Base-by-base conservation (phyloP, 1,140 invertebrate genomes). In the Notospermus geniculatus region DNA sequence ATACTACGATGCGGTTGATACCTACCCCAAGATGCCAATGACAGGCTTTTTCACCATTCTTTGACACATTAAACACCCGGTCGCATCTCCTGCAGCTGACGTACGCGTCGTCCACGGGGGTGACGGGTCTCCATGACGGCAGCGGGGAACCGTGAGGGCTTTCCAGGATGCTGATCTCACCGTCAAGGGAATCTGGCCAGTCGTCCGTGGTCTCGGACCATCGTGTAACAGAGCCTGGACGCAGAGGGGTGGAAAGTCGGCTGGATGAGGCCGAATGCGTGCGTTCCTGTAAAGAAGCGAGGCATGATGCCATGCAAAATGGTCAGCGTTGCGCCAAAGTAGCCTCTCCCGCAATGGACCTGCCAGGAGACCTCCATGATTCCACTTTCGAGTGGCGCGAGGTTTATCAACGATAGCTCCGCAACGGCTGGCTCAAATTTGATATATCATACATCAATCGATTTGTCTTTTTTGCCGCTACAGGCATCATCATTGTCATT, bases 21-120 rank as follows among this genome's bases (percentile, higher is more conserved):
- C 70, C 56, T 61, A 74, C 72, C 63, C 72, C 72, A 25, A 46
- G 27, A 54, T 74, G 72, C 70, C 70, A 74, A n/a, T 61, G 53
- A 54, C 72, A 74, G 0, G 72, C 57, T 11, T 19, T 50, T 23
- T 56, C 19, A 17, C 60, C 61, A 57, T 74, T 74, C 9, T 41
- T 36, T 17, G 60, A 59, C 19, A 61, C 36, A 19, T 62, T 56
- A 59, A 68, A 74, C 25, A 46, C 53, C 36, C 64, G 66, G 41
- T 66, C 62, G 57, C 72, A 74, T 52, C 67, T 67, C 7, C 54
- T 39, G 59, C 72, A 74, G 19, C 46, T 62, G 27, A 63, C 55
- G 17, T 62, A 15, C 23, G 45, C 54, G 46, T 62, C 59, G 1
- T 63, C 64, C 4, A 64, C 64, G 9, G 7, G 70, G 63, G 0